A percentile compares a stretch with the other conserved stretches of the same genome.
phyloP scores from a whole-genome alignment of 2,113 vertebrate genomes.

The Euleptes europaea region DNA sequence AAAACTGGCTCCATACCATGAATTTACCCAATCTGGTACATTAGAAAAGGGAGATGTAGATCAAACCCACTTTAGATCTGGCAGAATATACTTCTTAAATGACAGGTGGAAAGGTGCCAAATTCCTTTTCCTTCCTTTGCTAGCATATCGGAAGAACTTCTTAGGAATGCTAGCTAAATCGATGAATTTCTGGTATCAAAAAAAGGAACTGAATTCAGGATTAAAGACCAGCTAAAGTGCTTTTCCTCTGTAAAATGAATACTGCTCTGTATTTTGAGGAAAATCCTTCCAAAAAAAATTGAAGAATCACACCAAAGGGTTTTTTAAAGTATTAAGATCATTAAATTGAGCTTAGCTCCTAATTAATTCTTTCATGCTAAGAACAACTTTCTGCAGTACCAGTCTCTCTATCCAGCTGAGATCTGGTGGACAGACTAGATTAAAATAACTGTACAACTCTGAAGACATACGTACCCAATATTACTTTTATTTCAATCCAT shows the following conservation, averaged over 20 bases:
- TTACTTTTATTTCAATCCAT: conserved; percentile 71
- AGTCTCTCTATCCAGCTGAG: conserved; percentile 30
- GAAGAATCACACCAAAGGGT: not conserved
- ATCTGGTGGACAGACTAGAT: conserved; percentile 55
- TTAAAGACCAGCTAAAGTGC: not conserved
- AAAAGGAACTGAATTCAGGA: not conserved
- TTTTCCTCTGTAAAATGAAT: conserved; percentile 2
- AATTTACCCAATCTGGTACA: conserved; percentile 38
- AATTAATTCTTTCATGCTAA: conserved; percentile 27
- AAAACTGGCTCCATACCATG: conserved; percentile 51
- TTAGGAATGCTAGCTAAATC: not conserved
- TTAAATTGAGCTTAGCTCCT: conserved; percentile 52
- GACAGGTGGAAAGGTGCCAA: not conserved
- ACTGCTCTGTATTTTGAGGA: conserved; percentile 37
- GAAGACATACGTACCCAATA: conserved; percentile 80
- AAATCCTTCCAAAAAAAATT: not conserved
- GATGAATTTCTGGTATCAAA: not conserved
- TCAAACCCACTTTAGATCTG: not conserved
- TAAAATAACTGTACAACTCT: conserved; percentile 45
- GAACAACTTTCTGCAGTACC: conserved; percentile 54
- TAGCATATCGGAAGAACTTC: not conserved
- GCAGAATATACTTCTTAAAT: conserved; percentile 20
- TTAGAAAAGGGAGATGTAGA: conserved; percentile 39
- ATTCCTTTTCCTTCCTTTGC: not conserved
- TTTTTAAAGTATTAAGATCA: conserved; percentile 40